Conservation (phyloP, 1,140 invertebrate species). For the Campoletis sonorensis region DNA sequence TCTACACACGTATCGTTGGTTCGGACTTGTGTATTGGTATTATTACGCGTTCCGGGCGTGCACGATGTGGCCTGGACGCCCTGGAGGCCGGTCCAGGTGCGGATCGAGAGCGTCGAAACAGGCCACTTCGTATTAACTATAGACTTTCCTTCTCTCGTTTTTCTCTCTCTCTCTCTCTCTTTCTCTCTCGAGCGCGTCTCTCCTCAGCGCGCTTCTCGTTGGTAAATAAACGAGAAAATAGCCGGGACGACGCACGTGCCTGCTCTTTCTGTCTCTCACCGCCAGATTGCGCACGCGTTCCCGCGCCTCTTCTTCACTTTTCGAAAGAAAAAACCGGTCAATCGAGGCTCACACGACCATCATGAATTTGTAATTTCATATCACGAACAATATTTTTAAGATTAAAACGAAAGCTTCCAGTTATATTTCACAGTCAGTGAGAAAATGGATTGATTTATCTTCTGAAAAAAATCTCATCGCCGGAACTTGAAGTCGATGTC, state of each 20-base stretch:
- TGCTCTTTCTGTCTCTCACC: conserved; percentile 6
- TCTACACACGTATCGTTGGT: not conserved
- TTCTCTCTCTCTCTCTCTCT: conserved; percentile 1
- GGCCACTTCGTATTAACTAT: conserved; percentile 56
- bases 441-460: not conserved
- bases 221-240: conserved; percentile 37
- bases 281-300: conserved; percentile 19
- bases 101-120: conserved; percentile 59
- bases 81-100: conserved; percentile 45
- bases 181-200: not conserved
- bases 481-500: no score
- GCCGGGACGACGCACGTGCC: conserved; percentile 24
- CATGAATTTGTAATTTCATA: not conserved
- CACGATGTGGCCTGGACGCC: conserved; percentile 29
- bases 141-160: not conserved
- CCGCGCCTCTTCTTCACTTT: not conserved
- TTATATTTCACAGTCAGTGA: not conserved
- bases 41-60: conserved; percentile 50
- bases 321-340: conserved; percentile 1
- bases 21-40: conserved; percentile 4
- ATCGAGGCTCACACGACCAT: not conserved
- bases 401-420: not conserved
- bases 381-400: not conserved
- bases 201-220: conserved; percentile 33
- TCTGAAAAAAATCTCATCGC: no score